A percentile compares a stretch with the other conserved stretches of the same genome.
These are phyloP conservation scores for Leptinotarsa tumamoca DNA, from an alignment of 2,888 invertebrate species.

Conservation along the genomic window DNA sequence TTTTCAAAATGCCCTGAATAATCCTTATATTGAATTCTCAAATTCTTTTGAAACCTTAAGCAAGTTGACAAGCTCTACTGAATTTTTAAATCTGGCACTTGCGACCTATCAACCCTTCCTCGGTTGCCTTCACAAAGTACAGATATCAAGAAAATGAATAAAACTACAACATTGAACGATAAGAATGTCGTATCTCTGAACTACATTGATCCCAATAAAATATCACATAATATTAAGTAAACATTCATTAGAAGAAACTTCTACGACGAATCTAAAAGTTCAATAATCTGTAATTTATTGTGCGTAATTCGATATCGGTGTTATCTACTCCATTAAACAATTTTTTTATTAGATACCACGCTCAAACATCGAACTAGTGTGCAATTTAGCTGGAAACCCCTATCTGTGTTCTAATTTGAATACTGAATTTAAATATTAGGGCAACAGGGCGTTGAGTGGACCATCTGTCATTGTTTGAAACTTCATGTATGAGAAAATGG, in stretches of 20 bases:
- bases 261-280: not conserved
- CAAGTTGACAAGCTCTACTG: no score
- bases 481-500: constrained; percentile 9
- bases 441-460: constrained; percentile 15
- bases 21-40: no score
- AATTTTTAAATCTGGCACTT: no score
- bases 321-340: constrained; percentile 5
- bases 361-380: not conserved
- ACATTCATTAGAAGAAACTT: not conserved
- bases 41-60: no score
- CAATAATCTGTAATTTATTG: constrained; percentile 9
- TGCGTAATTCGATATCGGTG: constrained; percentile 13
- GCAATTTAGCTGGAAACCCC: constrained; percentile 4
- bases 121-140: not conserved
- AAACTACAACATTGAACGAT: not conserved
- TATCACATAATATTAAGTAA: not conserved
- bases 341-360: constrained; percentile 7
- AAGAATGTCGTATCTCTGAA: constrained; percentile 12
- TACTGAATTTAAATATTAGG: constrained; percentile 8
- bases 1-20: no score
- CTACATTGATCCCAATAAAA: not conserved
- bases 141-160: not conserved
- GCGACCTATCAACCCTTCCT: no score
- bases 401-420: constrained; percentile 9
- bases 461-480: constrained; percentile 18